These are phyloP conservation scores for Dioctria linearis DNA, from an alignment of 2,888 invertebrate species.

Conservation along the genomic window DNA sequence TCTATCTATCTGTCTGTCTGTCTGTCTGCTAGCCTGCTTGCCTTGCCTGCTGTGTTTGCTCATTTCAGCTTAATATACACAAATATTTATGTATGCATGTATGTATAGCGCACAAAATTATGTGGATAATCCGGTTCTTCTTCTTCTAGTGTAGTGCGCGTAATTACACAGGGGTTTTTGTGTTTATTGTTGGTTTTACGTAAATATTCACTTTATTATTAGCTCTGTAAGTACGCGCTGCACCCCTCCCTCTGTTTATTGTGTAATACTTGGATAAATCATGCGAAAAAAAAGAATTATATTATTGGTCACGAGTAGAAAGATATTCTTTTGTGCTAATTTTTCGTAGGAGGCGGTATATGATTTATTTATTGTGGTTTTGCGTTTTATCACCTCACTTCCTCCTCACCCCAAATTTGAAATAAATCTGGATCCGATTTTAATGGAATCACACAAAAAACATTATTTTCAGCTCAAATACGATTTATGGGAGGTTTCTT, in stretches of 20 bases:
- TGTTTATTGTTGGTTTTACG: conserved; percentile 8
- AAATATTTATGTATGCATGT: neutral
- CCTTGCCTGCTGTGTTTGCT: neutral
- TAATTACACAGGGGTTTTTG: neutral
- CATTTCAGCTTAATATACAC: neutral
- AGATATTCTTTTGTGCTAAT: too few species aligned
- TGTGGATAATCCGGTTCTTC: neutral
- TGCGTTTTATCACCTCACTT: too few species aligned
- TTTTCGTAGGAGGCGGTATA: too few species aligned
- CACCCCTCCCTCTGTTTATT: neutral
- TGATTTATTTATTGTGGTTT: too few species aligned
- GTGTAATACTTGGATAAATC: neutral
- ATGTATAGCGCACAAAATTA: conserved; percentile 1
- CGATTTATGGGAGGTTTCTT: too few species aligned
- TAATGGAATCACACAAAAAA: too few species aligned
- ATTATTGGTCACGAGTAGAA: neutral
- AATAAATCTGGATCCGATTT: too few species aligned
- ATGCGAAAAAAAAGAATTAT: neutral
- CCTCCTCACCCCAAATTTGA: too few species aligned
- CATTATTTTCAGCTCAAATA: too few species aligned
- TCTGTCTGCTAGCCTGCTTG: neutral
- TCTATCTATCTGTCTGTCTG: neutral
- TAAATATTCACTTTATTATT: conserved; percentile 7
- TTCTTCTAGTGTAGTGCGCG: neutral
- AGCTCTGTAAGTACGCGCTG: neutral